A percentile compares a stretch with the other conserved stretches of the same genome.
These are phyloP conservation scores for Cyprinodon brontotheroides DNA, from an alignment of 2,113 vertebrate species.

Conservation along the genomic window DNA sequence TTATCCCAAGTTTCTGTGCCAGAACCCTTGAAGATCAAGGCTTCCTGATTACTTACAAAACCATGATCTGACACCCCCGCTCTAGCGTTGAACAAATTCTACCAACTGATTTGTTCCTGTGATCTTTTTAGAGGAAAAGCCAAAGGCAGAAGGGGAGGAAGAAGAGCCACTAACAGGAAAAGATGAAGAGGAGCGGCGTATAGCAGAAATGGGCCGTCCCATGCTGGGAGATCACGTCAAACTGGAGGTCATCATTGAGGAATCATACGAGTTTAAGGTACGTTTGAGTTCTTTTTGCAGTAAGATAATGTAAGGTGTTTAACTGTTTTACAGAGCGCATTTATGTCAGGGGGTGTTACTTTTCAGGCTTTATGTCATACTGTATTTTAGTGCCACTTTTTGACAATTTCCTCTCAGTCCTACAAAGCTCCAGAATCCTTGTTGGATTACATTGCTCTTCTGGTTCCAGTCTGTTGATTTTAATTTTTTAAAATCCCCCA, in stretches of 20 bases:
- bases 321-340: background rate
- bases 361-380: background rate
- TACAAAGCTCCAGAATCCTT: background rate
- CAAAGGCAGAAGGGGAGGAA: constrained; percentile 82
- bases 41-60: background rate
- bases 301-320: background rate
- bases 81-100: constrained; percentile 2
- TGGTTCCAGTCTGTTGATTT: background rate
- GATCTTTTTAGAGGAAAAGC: constrained; percentile 79
- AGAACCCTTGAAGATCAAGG: background rate
- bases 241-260: constrained; percentile 96
- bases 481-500: background rate
- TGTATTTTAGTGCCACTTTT: background rate
- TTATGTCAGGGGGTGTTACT: background rate
- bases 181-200: constrained; percentile 92
- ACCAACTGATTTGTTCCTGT: constrained; percentile 24
- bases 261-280: constrained; percentile 99
- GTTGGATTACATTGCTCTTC: background rate
- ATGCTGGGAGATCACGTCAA: constrained; percentile 93
- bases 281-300: background rate
- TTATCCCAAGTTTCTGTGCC: background rate
- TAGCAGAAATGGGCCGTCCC: constrained; percentile 95
- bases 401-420: background rate
- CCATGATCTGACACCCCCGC: background rate
- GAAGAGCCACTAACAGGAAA: constrained; percentile 87